Percentiles rank a stretch among this genome's conserved stretches.
Evolutionary conservation across 2,888 invertebrate genomes (phyloP).

Genomic region (Amphipoea oculea): DNA sequence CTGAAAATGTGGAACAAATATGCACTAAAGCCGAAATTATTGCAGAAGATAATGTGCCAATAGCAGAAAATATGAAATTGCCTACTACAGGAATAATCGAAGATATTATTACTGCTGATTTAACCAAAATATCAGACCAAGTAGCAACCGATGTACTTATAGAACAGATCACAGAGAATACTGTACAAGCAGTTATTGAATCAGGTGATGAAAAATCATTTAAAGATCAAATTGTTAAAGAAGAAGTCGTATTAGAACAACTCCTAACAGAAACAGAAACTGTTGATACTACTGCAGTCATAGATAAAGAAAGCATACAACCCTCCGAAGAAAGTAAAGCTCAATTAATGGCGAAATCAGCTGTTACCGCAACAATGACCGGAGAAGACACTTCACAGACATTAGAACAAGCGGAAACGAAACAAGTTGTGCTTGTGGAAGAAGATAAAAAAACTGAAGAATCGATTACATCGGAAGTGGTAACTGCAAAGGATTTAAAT

Average conservation of each 20-base stretch:
- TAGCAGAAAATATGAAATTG: neutral
- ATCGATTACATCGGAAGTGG: neutral
- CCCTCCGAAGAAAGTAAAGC: neutral
- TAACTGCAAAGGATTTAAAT: neutral
- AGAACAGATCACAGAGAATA: neutral
- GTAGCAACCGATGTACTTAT: neutral
- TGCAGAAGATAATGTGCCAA: neutral
- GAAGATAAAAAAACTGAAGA: neutral
- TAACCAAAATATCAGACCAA: neutral
- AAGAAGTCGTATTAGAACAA: constrained; percentile 1
- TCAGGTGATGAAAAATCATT: neutral
- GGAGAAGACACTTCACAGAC: neutral
- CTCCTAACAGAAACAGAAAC: neutral
- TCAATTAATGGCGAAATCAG: neutral
- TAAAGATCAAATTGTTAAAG: neutral
- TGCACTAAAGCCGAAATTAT: neutral
- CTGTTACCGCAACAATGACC: no score
- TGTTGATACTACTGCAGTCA: neutral
- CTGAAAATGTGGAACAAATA: neutral
- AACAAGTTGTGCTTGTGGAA: neutral
- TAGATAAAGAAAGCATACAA: neutral
- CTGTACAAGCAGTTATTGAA: neutral
- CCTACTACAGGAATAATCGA: neutral
- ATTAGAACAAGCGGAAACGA: neutral
- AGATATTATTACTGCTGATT: neutral